Evolutionary conservation across 2,888 invertebrate genomes (phyloP).

Genomic region (Lumbricus terrestris): DNA sequence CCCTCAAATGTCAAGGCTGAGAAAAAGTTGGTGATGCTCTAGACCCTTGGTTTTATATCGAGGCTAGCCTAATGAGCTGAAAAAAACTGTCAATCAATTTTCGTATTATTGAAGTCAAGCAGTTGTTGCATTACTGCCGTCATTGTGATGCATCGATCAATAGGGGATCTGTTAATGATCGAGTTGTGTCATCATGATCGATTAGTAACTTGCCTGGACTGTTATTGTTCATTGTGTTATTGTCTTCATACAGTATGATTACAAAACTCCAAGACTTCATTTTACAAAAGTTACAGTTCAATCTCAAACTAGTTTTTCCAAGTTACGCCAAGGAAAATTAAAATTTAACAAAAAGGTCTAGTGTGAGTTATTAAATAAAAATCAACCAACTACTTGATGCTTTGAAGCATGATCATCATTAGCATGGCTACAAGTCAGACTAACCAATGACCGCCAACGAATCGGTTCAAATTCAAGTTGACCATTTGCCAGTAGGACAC

Average conservation of each 20-base stretch:
- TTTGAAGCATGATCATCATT: not conserved
- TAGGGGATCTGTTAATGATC: not conserved
- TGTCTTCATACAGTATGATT: not conserved
- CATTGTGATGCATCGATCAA: not conserved
- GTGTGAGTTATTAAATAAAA: not conserved
- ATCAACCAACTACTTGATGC: not conserved
- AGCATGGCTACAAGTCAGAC: not conserved
- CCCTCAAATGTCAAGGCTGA: too few species aligned
- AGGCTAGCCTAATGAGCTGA: not conserved
- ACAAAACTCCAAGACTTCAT: not conserved
- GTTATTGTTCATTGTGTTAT: not conserved
- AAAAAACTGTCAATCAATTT: not conserved
- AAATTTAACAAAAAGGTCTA: not conserved
- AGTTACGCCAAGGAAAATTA: not conserved
- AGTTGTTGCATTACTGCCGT: too few species aligned
- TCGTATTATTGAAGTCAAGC: not conserved
- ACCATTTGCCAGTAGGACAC: not conserved
- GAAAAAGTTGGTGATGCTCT: too few species aligned
- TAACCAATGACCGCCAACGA: not conserved
- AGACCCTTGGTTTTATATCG: too few species aligned
- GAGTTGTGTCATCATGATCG: not conserved
- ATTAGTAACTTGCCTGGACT: not conserved
- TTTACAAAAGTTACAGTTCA: not conserved
- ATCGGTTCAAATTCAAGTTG: not conserved
- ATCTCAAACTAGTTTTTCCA: not conserved